Conservation (phyloP, 2,888 invertebrate species). For the Deladenus siricidicola region DNA sequence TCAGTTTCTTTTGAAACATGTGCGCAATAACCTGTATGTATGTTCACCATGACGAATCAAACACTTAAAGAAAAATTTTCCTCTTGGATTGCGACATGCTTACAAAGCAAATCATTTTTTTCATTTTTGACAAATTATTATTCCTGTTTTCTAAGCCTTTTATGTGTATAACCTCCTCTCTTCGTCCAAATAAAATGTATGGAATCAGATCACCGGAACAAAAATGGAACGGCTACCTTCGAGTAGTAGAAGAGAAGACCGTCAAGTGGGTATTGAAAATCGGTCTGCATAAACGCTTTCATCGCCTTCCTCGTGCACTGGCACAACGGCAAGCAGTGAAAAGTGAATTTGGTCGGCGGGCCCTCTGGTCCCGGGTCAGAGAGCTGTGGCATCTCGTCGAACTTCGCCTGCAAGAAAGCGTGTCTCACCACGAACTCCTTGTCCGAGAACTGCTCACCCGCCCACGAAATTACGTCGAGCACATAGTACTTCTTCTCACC, state of each 20-base stretch:
- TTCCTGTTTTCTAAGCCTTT: not conserved
- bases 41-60: no score
- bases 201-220: no score
- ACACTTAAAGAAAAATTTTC: no score
- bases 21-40: no score
- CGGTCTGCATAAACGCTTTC: conserved; percentile 28
- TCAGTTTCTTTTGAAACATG: conserved; percentile 1
- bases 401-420: conserved; percentile 11
- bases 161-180: no score
- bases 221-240: conserved; percentile 59
- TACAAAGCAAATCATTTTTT: no score
- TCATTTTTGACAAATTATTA: no score
- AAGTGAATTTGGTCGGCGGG: conserved; percentile 5
- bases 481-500: conserved; percentile 65
- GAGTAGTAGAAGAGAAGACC: conserved; percentile 86
- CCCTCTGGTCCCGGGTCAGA: not conserved
- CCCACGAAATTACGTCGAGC: conserved; percentile 77
- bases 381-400: conserved; percentile 15
- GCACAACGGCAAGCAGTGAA: conserved; percentile 57
- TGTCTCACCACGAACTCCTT: conserved; percentile 48
- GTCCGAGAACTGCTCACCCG: conserved; percentile 54
- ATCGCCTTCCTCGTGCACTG: conserved; percentile 47
- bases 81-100: no score
- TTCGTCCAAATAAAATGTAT: no score
- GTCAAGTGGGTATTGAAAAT: conserved; percentile 61